Conservation (phyloP, 2,113 vertebrate species). For the Saccopteryx leptura region DNA sequence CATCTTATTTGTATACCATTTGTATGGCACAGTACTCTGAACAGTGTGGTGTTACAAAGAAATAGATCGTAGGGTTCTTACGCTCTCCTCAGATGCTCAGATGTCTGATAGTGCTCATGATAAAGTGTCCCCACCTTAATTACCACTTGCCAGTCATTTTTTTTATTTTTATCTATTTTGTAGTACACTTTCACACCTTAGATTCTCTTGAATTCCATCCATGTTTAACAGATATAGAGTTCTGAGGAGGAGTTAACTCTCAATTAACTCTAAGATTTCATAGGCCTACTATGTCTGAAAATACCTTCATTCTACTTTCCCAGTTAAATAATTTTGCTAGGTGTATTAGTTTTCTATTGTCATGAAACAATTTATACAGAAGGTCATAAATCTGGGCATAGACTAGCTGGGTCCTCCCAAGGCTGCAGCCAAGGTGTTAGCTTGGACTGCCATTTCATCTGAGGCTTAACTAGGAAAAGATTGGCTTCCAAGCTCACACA, state of each 20-base stretch:
- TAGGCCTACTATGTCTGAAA: neutral
- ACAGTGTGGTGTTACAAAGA: neutral
- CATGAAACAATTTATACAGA: neutral
- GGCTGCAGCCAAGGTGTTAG: neutral
- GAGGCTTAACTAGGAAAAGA: neutral
- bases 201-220: neutral
- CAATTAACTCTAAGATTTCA: constrained; percentile 20
- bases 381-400: neutral
- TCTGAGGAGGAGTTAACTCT: neutral
- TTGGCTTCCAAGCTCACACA: neutral
- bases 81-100: neutral
- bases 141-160: neutral
- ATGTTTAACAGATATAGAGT: neutral
- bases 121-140: neutral
- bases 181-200: neutral
- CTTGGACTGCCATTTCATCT: neutral
- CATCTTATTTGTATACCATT: neutral
- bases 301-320: neutral
- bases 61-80: neutral
- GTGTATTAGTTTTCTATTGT: neutral
- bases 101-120: neutral
- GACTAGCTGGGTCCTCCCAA: neutral
- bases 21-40: neutral
- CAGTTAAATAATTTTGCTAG: neutral
- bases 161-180: neutral